A percentile compares a stretch with the other conserved stretches of the same genome.
Evolutionary conservation across 2,888 invertebrate species (phyloP).

Genomic region (Diogma glabrata): DNA sequence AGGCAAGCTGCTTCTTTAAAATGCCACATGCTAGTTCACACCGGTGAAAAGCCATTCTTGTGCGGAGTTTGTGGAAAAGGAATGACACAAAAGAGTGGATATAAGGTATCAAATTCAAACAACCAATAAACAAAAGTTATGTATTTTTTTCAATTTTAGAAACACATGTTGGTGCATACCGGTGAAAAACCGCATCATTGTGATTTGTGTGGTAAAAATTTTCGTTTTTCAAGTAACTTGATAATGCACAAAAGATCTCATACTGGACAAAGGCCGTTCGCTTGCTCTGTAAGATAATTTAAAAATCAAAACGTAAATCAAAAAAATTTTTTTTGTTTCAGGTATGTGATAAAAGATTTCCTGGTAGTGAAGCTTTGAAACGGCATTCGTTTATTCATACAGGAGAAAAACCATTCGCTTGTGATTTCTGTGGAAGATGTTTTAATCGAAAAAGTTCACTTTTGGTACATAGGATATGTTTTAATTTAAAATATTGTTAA

Average conservation of each 20-base stretch:
- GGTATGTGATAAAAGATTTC: slow-evolving; percentile 31
- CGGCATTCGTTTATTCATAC: slow-evolving; percentile 31
- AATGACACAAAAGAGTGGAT: slow-evolving; percentile 35
- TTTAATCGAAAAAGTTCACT: slow-evolving; percentile 24
- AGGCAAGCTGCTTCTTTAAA: slow-evolving; percentile 32
- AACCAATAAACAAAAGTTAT: neutral
- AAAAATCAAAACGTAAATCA: slow-evolving; percentile 19
- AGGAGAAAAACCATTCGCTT: slow-evolving; percentile 26
- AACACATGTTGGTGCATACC: slow-evolving; percentile 34
- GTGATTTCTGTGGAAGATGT: slow-evolving; percentile 20
- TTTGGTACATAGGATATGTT: slow-evolving; percentile 13
- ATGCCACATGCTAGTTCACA: slow-evolving; percentile 29
- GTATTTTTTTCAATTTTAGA: slow-evolving; percentile 16
- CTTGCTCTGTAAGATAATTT: too few species aligned
- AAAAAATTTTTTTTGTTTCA: slow-evolving; percentile 9
- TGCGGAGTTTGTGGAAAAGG: slow-evolving; percentile 34
- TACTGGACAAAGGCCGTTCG: slow-evolving; percentile 29
- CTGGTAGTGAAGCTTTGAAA: slow-evolving; percentile 32
- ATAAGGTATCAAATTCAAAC: slow-evolving; percentile 22
- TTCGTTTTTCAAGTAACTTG: slow-evolving; percentile 34
- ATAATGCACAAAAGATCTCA: slow-evolving; percentile 32
- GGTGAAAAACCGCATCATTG: slow-evolving; percentile 33
- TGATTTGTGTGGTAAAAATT: slow-evolving; percentile 28
- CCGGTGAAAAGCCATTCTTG: slow-evolving; percentile 31
- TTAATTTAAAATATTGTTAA: too few species aligned